These are phyloP conservation scores for Labeo catla DNA, from an alignment of 2,113 vertebrate species.

Conservation along the genomic window DNA sequence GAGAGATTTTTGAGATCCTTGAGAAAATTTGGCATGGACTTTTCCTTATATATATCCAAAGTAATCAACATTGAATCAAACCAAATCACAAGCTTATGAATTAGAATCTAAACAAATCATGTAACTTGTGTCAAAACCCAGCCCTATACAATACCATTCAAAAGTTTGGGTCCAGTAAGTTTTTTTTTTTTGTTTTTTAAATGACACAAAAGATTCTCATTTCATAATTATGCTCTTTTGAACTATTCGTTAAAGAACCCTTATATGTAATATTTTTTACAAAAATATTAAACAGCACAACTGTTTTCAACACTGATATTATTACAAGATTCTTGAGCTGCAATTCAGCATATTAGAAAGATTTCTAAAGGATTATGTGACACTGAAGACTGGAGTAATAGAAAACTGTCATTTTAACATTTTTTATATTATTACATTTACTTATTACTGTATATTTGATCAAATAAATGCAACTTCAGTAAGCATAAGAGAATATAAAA, in stretches of 20 bases:
- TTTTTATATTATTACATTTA: background rate
- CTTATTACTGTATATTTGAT: background rate
- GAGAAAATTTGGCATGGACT: too few species aligned
- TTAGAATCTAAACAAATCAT: too few species aligned
- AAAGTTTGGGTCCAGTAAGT: too few species aligned
- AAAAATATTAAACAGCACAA: background rate
- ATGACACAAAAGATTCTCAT: too few species aligned
- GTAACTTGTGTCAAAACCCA: too few species aligned
- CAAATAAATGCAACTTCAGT: background rate
- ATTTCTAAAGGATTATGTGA: background rate
- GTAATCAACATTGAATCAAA: too few species aligned
- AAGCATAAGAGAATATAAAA: background rate
- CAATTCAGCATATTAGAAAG: background rate
- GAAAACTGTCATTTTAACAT: background rate
- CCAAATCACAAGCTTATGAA: too few species aligned
- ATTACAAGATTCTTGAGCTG: background rate
- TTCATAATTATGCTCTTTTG: too few species aligned
- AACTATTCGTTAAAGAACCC: background rate
- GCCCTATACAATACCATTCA: too few species aligned
- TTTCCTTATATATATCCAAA: too few species aligned
- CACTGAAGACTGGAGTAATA: background rate
- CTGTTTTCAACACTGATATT: background rate
- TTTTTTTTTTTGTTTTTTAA: too few species aligned
- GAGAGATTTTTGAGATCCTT: too few species aligned
- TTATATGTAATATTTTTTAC: background rate